Base-by-base conservation (phyloP, 2,113 vertebrate genomes). In the Platysternon megacephalum region DNA sequence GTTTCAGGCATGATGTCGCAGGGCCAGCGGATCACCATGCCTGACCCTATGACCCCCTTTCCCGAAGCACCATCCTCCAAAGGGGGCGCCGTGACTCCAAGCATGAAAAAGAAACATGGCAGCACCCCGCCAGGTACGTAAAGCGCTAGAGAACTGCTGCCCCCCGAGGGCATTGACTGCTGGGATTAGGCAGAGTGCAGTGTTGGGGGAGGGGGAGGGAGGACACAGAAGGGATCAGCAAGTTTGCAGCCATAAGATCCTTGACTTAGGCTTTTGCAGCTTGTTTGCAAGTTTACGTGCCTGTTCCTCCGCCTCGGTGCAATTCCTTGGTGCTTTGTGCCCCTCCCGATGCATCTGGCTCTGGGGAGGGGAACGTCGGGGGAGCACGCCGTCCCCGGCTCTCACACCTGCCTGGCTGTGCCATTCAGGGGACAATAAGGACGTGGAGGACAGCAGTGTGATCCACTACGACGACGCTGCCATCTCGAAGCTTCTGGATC, bases 391-490 rank as follows among this genome's bases (percentile, higher is more conserved):
- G 61, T 28, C 16, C 35, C 21, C 35, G 3, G 32, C 5, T 0
- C 42, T 81, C 29, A 81, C 2, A 0, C 11, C 82, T 24, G 29
- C 12, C 2, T 39, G 0, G 0, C 68, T 72, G 21, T 51, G 61
- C n/a, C 8, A 80, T 79, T 8, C 97, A 99, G 99, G 99, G 42
- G 99, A 99, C 96, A 99, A 98, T 92, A 99, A 99, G 95, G 99
- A 99, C 0, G 99, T 99, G 14, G 99, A 99, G 85, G 99, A 99
- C 97, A 99, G 99, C 96, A 99, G 98, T 0, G 99, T 99, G 97
- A 99, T 99, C 94, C 99, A 99, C 98, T 99, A 99, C 0, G 99
- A 99, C 0, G 99, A 99, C 0, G 99, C 99, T 3, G 99, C 99
- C 95, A 99, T 99, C 96, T 99, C 99, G 0, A 99, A 99, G 97